Evolutionary conservation across 2,888 invertebrate species (phyloP).

Genomic region (Coecobrya sp.): DNA sequence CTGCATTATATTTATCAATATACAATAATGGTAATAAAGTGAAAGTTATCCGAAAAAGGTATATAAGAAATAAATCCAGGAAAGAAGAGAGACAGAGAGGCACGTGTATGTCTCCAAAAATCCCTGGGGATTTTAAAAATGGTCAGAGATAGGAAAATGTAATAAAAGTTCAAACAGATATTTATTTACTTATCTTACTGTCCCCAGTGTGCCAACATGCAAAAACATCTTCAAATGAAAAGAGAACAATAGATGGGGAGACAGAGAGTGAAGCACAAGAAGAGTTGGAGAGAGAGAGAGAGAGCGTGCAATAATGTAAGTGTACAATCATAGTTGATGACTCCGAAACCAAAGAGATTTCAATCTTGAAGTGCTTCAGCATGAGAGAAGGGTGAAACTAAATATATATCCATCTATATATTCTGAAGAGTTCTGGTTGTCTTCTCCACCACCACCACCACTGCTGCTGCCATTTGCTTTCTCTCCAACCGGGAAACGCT

Average conservation of each 20-base stretch:
- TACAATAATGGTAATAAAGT: slow-evolving; percentile 21
- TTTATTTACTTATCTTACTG: background rate
- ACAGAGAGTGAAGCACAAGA: background rate
- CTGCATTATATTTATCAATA: slow-evolving; percentile 32
- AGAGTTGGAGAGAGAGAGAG: background rate
- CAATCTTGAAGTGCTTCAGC: slow-evolving; percentile 24
- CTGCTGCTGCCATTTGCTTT: background rate
- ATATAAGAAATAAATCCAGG: background rate
- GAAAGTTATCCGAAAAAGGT: background rate
- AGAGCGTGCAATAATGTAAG: background rate
- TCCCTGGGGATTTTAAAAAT: slow-evolving; percentile 39
- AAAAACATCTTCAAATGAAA: background rate
- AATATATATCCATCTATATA: too few species aligned
- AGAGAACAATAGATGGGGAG: background rate
- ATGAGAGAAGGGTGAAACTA: background rate
- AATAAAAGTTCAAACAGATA: slow-evolving; percentile 13
- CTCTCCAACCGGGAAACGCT: background rate
- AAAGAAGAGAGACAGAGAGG: background rate
- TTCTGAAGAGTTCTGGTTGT: background rate
- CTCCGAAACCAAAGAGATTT: slow-evolving; percentile 39
- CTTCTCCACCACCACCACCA: background rate
- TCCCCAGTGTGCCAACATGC: background rate
- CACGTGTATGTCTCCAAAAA: background rate
- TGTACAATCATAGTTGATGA: slow-evolving; percentile 9
- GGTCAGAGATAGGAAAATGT: slow-evolving; percentile 47